Base-by-base conservation (phyloP, 1,140 invertebrate genomes). In the Drosophila aff. region DNA sequence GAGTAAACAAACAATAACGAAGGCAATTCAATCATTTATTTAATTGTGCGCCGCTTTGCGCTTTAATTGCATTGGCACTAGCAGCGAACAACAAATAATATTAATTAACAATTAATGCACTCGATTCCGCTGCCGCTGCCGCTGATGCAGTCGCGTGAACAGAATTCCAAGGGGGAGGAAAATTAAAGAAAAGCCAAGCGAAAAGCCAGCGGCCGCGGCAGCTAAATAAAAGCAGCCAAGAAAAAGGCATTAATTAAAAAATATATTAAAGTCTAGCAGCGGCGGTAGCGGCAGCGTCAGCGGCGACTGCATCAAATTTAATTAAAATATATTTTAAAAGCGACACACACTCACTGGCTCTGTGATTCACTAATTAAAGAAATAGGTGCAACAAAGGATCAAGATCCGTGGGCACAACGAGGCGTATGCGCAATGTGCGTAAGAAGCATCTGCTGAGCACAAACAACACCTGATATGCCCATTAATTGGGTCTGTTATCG, bases 81-180 rank as follows among this genome's bases (percentile, higher is more conserved):
- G 13, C 43, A 53, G 66, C 46, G 31, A 71, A 72, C 58, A 81
- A 58, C 63, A 84, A 81, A 75, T 74, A 86, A 63, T 82, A 79
- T 85, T 86, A 85, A 85, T 85, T 86, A 85, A 81, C 82, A 86
- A 85, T 85, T 85, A 86, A 85, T 85, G 82, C 76, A 83, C 71
- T 71, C 67, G 49, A 68, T 71, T 44, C 40, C 31, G 62, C 65
- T 76, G 67, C 41, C 46, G 58, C 62, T 18, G 47, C 44, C 46
- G 58, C 62, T 18, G 47, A n/a, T 61, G 67, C 49, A 81, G 59
- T 66, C 59, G 60, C 63, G 81, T 63, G 71, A 63, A 76, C 43
- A 58, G 44, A 49, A 52, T 73, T 55, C 43, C 63, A 28, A n/a
- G 31, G 21, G 43, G 15, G 23, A 31, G 36, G 36, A 44, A 31